Evolutionary conservation across 2,113 vertebrate species (phyloP).

Genomic region (Orthonyx spaldingii): DNA sequence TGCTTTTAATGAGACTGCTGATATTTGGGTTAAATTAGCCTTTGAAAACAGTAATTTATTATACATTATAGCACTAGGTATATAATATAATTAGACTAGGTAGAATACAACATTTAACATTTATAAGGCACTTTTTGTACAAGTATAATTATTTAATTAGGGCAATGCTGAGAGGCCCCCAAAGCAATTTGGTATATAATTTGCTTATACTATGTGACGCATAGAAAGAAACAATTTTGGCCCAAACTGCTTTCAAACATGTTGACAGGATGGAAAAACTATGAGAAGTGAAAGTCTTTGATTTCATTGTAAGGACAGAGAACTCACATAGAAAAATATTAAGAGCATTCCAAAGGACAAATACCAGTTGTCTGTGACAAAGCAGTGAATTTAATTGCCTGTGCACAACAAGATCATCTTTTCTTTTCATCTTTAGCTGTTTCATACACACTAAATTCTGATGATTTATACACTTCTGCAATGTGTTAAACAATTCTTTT

Average conservation of each 20-base stretch:
- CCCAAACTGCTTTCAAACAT: background rate
- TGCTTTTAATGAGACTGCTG: background rate
- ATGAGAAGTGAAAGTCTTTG: background rate
- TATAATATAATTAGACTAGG: background rate
- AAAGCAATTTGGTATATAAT: background rate
- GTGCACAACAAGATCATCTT: background rate
- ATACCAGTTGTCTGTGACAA: background rate
- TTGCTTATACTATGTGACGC: background rate
- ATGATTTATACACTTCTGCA: background rate
- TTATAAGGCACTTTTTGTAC: background rate
- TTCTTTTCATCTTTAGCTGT: background rate
- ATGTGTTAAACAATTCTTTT: slow-evolving; percentile 1
- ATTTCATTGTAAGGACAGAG: background rate
- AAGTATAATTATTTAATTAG: slow-evolving; percentile 12
- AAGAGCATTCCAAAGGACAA: background rate
- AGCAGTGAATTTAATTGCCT: background rate
- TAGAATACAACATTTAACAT: background rate
- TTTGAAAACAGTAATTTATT: slow-evolving; percentile 12
- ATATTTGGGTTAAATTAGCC: background rate
- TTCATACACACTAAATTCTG: background rate
- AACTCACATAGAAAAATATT: background rate
- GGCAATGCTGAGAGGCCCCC: background rate
- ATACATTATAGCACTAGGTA: background rate
- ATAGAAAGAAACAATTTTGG: background rate
- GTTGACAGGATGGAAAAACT: background rate